A percentile compares a stretch with the other conserved stretches of the same genome.
These are phyloP conservation scores for Pheosia gnoma DNA, from an alignment of 2,888 invertebrate genomes.

Conservation along the genomic window DNA sequence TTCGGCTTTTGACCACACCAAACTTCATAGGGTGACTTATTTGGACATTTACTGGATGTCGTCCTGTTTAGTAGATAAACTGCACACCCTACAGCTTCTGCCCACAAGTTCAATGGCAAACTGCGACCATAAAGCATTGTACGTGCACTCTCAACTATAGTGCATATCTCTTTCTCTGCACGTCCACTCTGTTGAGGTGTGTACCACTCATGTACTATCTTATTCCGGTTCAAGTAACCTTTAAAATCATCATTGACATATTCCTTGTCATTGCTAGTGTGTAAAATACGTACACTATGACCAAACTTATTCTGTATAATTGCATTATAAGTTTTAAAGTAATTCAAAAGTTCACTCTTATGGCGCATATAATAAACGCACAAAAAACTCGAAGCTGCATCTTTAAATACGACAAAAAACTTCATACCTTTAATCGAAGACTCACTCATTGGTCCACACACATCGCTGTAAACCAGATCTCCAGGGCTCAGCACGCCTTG, in stretches of 20 bases:
- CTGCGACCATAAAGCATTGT: conserved; percentile 42
- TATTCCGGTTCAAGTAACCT: conserved; percentile 26
- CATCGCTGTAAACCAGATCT: conserved; percentile 20
- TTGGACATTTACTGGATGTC: conserved; percentile 36
- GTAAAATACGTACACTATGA: conserved; percentile 16
- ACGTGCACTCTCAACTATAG: conserved; percentile 42
- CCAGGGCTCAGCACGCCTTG: conserved; percentile 9
- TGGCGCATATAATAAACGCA: conserved; percentile 28
- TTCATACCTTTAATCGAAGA: conserved; percentile 21
- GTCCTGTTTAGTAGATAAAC: conserved; percentile 51
- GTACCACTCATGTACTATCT: conserved; percentile 42
- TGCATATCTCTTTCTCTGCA: conserved; percentile 46
- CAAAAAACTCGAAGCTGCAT: conserved; percentile 15
- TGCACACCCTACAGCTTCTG: conserved; percentile 54
- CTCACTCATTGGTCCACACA: conserved; percentile 25
- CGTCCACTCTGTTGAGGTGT: conserved; percentile 47
- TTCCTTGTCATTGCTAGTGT: conserved; percentile 29
- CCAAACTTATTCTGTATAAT: conserved; percentile 22
- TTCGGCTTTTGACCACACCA: conserved; percentile 38
- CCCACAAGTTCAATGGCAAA: conserved; percentile 43
- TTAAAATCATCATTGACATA: conserved; percentile 23
- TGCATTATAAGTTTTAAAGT: conserved; percentile 26
- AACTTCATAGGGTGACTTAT: conserved; percentile 42
- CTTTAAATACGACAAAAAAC: conserved; percentile 37
- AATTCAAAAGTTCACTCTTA: conserved; percentile 26